Percentiles rank a stretch among this genome's conserved stretches.
phyloP scores from a whole-genome alignment of 1,140 invertebrate species.

The Trichonephila clavata region DNA sequence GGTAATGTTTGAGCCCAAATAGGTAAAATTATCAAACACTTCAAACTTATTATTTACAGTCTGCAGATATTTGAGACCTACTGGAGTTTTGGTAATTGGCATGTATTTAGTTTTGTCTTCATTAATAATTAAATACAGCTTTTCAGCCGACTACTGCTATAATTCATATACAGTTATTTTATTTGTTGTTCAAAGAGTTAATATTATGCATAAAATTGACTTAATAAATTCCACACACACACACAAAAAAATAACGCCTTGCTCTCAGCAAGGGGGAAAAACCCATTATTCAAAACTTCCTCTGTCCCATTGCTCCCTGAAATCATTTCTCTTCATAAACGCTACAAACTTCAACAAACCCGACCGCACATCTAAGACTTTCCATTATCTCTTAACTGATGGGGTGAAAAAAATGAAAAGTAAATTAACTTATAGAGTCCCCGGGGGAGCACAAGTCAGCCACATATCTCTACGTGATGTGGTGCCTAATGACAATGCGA shows the following conservation, averaged over 20 bases:
- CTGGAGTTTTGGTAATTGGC: too few species aligned
- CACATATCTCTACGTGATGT: constrained; percentile 8
- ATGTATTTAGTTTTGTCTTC: too few species aligned
- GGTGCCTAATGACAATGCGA: constrained; percentile 26
- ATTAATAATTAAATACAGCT: too few species aligned
- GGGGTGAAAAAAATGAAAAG: constrained; percentile 29
- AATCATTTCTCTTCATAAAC: constrained; percentile 65
- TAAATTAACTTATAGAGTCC: constrained; percentile 67
- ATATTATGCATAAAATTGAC: background rate
- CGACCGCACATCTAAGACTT: constrained; percentile 14
- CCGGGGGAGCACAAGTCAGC: background rate
- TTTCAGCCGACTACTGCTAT: too few species aligned
- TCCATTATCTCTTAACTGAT: constrained; percentile 40
- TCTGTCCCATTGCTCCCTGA: background rate
- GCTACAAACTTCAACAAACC: constrained; percentile 7
- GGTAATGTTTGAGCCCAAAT: too few species aligned
- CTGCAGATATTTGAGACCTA: too few species aligned
- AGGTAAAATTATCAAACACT: too few species aligned
- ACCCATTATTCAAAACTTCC: background rate
- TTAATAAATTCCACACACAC: background rate
- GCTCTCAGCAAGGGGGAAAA: background rate
- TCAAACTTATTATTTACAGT: too few species aligned
- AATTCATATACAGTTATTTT: too few species aligned
- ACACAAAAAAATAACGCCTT: background rate
- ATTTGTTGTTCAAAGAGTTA: too few species aligned